Evolutionary conservation across 2,888 invertebrate species (phyloP).

Genomic region (Synergus itoensis): DNA sequence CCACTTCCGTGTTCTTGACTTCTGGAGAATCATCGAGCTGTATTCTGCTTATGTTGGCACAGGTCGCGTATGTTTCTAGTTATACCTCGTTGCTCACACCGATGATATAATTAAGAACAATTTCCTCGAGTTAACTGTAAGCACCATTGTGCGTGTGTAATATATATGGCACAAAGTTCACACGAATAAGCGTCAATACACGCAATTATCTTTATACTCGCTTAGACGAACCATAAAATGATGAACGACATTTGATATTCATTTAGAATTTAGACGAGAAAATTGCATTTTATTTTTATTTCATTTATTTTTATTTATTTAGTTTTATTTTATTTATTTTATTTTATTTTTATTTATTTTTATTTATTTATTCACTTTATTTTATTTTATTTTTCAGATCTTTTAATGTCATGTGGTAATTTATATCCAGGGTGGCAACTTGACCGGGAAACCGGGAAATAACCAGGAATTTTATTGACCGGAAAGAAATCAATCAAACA

Average conservation of each 20-base stretch:
- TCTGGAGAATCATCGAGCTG: conserved; percentile 9
- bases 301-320: too few species aligned
- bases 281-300: background rate
- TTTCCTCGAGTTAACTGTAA: conserved; percentile 40
- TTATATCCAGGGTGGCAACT: too few species aligned
- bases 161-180: conserved; percentile 26
- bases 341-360: too few species aligned
- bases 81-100: conserved; percentile 28
- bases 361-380: too few species aligned
- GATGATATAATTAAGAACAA: conserved; percentile 40
- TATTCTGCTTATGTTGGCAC: conserved; percentile 30
- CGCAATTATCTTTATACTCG: background rate
- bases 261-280: background rate
- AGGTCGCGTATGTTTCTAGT: conserved; percentile 1
- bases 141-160: conserved; percentile 15
- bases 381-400: too few species aligned
- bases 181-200: conserved; percentile 23
- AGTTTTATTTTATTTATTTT: too few species aligned
- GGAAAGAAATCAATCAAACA: too few species aligned
- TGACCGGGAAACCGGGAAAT: too few species aligned
- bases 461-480: too few species aligned
- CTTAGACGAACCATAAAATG: conserved; percentile 10
- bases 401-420: too few species aligned
- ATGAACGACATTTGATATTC: conserved; percentile 10
- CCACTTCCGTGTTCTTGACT: background rate